A percentile compares a stretch with the other conserved stretches of the same genome.
Evolutionary conservation across 2,888 invertebrate genomes (phyloP).

Genomic region (Polydrusus pterygomalis): DNA sequence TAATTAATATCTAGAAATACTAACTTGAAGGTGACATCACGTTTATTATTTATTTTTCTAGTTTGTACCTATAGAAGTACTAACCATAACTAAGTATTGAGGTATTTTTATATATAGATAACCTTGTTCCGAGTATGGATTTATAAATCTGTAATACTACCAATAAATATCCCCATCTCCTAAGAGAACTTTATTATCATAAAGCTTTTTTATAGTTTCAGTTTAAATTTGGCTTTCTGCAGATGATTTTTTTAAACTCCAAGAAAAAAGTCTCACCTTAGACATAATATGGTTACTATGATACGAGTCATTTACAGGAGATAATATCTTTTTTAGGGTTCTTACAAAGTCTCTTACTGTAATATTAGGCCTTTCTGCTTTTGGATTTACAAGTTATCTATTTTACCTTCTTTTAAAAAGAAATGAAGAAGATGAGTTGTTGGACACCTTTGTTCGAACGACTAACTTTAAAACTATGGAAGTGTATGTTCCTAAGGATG

Average conservation of each 20-base stretch:
- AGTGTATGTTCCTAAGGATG: constrained; percentile 77
- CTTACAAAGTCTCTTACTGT: constrained; percentile 71
- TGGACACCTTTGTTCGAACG: constrained; percentile 62
- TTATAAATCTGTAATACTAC: too few relatives aligned
- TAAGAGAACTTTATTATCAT: too few relatives aligned
- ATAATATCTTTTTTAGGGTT: constrained; percentile 59
- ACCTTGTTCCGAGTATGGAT: neutral
- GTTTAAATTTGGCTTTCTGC: too few relatives aligned
- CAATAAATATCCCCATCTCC: too few relatives aligned
- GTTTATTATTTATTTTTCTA: constrained; percentile 31
- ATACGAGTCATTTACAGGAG: too few relatives aligned
- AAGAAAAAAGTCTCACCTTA: too few relatives aligned
- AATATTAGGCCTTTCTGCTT: constrained; percentile 79
- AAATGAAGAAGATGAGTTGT: constrained; percentile 75
- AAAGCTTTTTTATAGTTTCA: too few relatives aligned
- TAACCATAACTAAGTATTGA: neutral
- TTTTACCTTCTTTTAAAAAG: constrained; percentile 81
- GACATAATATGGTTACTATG: too few relatives aligned
- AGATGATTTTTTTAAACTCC: too few relatives aligned
- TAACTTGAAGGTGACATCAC: constrained; percentile 20
- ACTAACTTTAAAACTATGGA: constrained; percentile 74
- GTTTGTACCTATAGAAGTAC: constrained; percentile 1
- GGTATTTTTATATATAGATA: too few relatives aligned
- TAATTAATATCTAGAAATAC: constrained; percentile 14
- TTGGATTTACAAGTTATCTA: constrained; percentile 81